Conservation (phyloP, 2,113 vertebrate species). For the Mesoclemmys tuberculata region DNA sequence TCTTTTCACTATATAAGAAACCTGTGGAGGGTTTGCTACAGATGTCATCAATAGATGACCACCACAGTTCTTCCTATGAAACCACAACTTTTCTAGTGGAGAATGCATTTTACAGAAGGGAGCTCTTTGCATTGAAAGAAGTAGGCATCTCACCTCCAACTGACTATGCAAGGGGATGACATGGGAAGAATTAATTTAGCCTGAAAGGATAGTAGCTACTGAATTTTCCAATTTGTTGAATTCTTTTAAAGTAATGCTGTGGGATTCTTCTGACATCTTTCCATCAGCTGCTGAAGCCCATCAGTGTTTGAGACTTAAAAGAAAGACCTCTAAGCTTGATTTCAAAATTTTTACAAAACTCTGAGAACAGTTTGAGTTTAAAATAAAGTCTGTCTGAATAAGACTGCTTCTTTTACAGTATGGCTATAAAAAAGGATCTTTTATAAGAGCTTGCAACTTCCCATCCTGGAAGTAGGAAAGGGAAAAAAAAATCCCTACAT, state of each 20-base stretch:
- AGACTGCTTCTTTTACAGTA: neutral
- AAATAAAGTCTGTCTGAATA: neutral
- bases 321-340: neutral
- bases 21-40: neutral
- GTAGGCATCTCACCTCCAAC: neutral
- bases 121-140: neutral
- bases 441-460: neutral
- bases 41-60: neutral
- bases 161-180: neutral
- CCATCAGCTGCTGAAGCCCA: neutral
- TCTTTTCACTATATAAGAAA: neutral
- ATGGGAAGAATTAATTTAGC: neutral
- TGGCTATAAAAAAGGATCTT: neutral
- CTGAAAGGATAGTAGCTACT: neutral
- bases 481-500: neutral
- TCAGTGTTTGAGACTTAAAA: neutral
- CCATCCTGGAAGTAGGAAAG: neutral
- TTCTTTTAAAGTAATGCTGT: neutral
- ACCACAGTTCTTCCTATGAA: neutral
- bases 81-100: neutral
- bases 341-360: neutral
- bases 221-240: neutral
- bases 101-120: neutral
- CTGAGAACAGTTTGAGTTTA: neutral
- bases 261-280: neutral